Conservation (phyloP, 2,113 vertebrate genomes). For the Zapornia atra region DNA sequence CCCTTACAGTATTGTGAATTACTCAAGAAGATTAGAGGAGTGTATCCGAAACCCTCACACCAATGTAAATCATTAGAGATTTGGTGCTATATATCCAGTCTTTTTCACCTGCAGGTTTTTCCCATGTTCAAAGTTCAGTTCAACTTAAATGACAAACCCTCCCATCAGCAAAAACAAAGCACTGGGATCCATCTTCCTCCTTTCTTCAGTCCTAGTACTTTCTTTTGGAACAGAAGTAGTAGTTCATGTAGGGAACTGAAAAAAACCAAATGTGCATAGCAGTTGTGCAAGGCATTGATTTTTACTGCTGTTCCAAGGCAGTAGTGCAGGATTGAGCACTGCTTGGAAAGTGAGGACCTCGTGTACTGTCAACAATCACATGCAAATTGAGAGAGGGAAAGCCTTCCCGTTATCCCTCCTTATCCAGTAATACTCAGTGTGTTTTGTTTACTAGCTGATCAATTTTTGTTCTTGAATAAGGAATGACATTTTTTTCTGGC, state of each 20-base stretch:
- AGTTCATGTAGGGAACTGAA: background rate
- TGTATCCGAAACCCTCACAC: background rate
- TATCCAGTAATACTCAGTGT: background rate
- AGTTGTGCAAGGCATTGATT: background rate
- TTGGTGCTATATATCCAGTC: background rate
- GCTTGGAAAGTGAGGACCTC: background rate
- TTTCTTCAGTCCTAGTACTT: background rate
- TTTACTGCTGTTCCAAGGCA: background rate
- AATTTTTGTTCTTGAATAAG: background rate
- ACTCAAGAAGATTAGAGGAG: background rate
- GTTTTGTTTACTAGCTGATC: background rate
- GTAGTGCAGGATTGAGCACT: background rate
- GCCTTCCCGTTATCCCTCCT: background rate
- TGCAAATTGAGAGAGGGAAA: background rate
- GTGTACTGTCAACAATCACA: background rate
- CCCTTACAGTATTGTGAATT: background rate
- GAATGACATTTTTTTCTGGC: background rate
- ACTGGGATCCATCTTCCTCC: background rate
- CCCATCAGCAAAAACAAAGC: background rate
- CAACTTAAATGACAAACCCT: background rate
- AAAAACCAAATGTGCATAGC: background rate
- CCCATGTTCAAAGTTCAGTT: background rate
- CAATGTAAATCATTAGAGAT: accelerated
- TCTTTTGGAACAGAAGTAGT: too few relatives aligned
- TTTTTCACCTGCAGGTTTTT: background rate